Base-by-base conservation (phyloP, 2,797 vertebrate species). In the Caiman crocodilus region DNA sequence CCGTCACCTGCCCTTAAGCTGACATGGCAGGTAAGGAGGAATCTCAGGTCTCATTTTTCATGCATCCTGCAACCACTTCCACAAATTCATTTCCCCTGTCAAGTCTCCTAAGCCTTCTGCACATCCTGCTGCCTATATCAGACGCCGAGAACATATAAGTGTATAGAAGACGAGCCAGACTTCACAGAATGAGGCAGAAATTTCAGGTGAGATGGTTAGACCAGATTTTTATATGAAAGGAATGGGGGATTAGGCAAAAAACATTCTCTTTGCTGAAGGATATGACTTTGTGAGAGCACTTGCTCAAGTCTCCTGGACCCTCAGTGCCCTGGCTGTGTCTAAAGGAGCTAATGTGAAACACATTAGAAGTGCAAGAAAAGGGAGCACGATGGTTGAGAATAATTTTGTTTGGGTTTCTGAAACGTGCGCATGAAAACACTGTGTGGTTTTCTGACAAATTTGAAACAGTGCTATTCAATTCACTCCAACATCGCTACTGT, bases 391-490 rank as follows among this genome's bases (percentile, higher is more conserved):
- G 21, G 82, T 76, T 71, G 83, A 74, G 91, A 91, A 91, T 76
- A 64, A 5, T 87, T 82, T 81, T 76, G 90, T 86, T 88, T 89
- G 91, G 90, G 59, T 92, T 94, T 95, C 90, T 88, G 8, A 93
- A 96, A 82, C 63, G 92, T 61, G 90, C 79, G 50, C 73, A n/a
- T 69, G 94, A 88, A 94, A 90, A 90, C 67, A 94, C 88, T 65
- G 55, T 90, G 95, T 74, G 96, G 97, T 97, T 97, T 97, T 92
- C 91, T 91, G 95, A 95, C 95, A 96, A 97, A 97, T 97, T 94
- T 95, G 92, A 96, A 95, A 86, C 95, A 95, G 96, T 5, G 79
- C 94, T 92, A 84, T 92, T 96, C 95, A 93, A 94, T 95, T 88
- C 90, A 32, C 96, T 96, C 95, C 86, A 88, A 91, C 42, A 23